A percentile compares a stretch with the other conserved stretches of the same genome.
Conservation (phyloP, 2,888 invertebrate genomes). For the Byasa hedistus region DNA sequence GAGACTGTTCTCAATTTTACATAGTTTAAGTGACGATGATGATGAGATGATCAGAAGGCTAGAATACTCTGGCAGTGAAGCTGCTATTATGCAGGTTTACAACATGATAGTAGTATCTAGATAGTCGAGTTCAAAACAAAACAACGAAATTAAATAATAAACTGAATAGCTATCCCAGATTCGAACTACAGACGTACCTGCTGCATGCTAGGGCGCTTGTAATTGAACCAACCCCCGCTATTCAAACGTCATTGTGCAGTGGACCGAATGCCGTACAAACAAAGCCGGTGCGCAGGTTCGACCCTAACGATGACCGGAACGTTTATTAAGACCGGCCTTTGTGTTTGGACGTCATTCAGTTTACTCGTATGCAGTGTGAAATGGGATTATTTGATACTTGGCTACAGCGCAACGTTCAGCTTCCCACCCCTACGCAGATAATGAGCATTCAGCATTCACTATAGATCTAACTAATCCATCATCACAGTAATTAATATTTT, state of each 20-base stretch:
- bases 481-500: too few species aligned
- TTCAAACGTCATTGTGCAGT: slow-evolving; percentile 1
- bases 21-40: too few species aligned
- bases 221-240: neutral
- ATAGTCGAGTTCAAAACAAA: too few species aligned
- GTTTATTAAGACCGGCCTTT: slow-evolving; percentile 20
- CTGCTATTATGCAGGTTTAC: too few species aligned
- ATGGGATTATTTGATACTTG: slow-evolving; percentile 21
- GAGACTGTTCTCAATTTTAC: too few species aligned
- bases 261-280: slow-evolving; percentile 5
- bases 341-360: slow-evolving; percentile 8
- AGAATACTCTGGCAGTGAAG: too few species aligned
- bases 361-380: slow-evolving; percentile 10
- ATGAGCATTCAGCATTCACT: neutral
- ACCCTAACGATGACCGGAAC: slow-evolving; percentile 16
- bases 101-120: too few species aligned
- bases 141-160: too few species aligned
- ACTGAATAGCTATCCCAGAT: too few species aligned
- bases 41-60: too few species aligned
- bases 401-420: slow-evolving; percentile 6
- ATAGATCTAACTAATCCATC: neutral
- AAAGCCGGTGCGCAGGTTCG: slow-evolving; percentile 7
- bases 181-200: neutral
- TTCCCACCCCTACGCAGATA: neutral
- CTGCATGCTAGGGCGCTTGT: neutral